phyloP scores from a whole-genome alignment of 2,888 invertebrate species.

The Sceliomorpha sp. region DNA sequence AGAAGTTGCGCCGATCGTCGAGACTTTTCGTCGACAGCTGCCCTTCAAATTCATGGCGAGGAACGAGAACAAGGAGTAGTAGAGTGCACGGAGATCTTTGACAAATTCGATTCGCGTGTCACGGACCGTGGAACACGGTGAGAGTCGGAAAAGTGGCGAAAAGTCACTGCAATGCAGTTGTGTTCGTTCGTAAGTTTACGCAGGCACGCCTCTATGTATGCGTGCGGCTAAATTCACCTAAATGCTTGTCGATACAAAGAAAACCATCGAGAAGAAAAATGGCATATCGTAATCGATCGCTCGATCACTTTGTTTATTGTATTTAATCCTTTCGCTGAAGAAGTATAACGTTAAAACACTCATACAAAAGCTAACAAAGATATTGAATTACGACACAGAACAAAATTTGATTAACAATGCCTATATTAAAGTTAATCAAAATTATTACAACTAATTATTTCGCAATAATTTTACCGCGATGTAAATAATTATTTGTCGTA shows the following conservation, averaged over 20 bases:
- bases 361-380: no score
- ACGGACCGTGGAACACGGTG: constrained; percentile 69
- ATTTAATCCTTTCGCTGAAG: no score
- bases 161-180: constrained; percentile 26
- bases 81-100: constrained; percentile 67
- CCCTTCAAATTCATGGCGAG: constrained; percentile 40
- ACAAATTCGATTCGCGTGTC: constrained; percentile 77
- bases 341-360: no score
- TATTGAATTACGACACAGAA: no score
- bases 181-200: constrained; percentile 3
- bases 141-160: constrained; percentile 69
- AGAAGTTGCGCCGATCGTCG: constrained; percentile 32
- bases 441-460: no score
- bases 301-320: no score
- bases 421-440: no score
- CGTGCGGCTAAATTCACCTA: constrained; percentile 21
- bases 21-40: constrained; percentile 49
- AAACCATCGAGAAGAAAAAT: no score
- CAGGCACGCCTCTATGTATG: constrained; percentile 6
- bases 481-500: no score
- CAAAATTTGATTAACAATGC: no score
- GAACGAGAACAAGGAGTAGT: constrained; percentile 49
- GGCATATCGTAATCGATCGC: no score
- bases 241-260: constrained; percentile 17
- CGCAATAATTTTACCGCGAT: no score